phyloP scores from a whole-genome alignment of 2,797 vertebrate species.

The Oreonectes daqikongensis region DNA sequence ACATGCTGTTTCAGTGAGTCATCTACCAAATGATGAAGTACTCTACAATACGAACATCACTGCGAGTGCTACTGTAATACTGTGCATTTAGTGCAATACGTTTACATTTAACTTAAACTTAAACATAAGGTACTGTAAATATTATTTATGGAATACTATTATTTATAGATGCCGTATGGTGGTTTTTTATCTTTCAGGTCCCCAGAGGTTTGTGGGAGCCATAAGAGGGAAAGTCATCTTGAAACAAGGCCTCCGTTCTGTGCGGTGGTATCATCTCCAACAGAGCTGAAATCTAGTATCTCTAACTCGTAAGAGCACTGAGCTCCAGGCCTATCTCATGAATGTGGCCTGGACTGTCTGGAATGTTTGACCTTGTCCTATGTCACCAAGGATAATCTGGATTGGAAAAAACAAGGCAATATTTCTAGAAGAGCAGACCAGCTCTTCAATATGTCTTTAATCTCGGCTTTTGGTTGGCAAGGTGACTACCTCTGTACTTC shows the following conservation, averaged over 20 bases:
- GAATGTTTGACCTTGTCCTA: slow-evolving; percentile 16
- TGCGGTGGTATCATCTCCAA: slow-evolving; percentile 37
- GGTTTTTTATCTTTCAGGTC: slow-evolving; percentile 60
- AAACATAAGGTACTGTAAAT: background rate
- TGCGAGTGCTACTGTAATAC: background rate
- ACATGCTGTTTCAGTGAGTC: slow-evolving; percentile 75
- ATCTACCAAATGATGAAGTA: background rate
- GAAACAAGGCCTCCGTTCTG: slow-evolving; percentile 61
- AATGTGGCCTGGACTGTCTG: slow-evolving; percentile 1
- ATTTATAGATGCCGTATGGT: slow-evolving; percentile 7
- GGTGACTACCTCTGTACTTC: background rate
- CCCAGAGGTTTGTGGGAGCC: slow-evolving; percentile 63
- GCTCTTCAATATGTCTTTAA: background rate
- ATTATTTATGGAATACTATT: slow-evolving; percentile 2
- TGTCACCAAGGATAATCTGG: slow-evolving; percentile 32
- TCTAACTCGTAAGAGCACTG: slow-evolving; percentile 53
- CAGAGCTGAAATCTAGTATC: slow-evolving; percentile 50
- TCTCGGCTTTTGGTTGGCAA: slow-evolving; percentile 32
- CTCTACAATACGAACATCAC: background rate
- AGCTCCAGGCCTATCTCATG: background rate
- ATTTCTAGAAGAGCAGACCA: slow-evolving; percentile 34
- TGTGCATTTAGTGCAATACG: background rate
- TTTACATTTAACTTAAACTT: background rate
- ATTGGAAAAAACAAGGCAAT: slow-evolving; percentile 32
- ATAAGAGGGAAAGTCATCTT: slow-evolving; percentile 52